Evolutionary conservation across 2,888 invertebrate species (phyloP), one percentile per base, ranked within the genome.

Genomic region (Hipparchia sbordonii): DNA sequence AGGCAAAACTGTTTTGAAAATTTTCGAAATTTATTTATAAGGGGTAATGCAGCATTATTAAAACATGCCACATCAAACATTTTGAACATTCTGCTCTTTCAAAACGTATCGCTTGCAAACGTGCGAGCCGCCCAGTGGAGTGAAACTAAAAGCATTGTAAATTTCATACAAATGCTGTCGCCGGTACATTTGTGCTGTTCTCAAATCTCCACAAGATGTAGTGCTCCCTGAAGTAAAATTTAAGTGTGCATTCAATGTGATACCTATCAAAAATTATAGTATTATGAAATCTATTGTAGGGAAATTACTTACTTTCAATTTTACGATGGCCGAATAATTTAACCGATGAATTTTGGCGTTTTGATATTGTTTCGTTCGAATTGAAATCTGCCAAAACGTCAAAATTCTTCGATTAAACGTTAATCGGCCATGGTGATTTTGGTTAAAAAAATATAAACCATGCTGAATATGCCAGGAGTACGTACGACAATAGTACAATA

Each of bases 61-160:
- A 45, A 54, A 8, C 23, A 68, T 77, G 54, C 81, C 86, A 12
- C 69, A 82, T 89, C 85, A 72, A 82, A 10, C 13, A 46, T 65
- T 78, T 68, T 0, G 79, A 46, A 2, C 6, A 39, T 59, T 23
- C 7, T 8, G 8, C 8, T 57, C 52, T 66, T 75, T 46, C 72
- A 78, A 82, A 86, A 87, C 84, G 83, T 84, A 89, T 89, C 86
- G 86, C 81, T 79, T 77, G 80, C 82, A 80, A 89, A 87, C 86
- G 89, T 88, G 89, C 84, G 84, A 84, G 81, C 76, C 80, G 84
- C 77, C 84, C 89, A 86, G 82, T 85, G 88, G 87, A 79, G 91
- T 88, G 91, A 87, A 85, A 88, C 92, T 92, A 93, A 93, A 92
- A 92, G 93, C 93, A 88, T 90, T 91, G 88, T 93, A 93, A 93